phyloP scores from a whole-genome alignment of 1,140 invertebrate genomes.

The Meloidogyne chitwoodi region DNA sequence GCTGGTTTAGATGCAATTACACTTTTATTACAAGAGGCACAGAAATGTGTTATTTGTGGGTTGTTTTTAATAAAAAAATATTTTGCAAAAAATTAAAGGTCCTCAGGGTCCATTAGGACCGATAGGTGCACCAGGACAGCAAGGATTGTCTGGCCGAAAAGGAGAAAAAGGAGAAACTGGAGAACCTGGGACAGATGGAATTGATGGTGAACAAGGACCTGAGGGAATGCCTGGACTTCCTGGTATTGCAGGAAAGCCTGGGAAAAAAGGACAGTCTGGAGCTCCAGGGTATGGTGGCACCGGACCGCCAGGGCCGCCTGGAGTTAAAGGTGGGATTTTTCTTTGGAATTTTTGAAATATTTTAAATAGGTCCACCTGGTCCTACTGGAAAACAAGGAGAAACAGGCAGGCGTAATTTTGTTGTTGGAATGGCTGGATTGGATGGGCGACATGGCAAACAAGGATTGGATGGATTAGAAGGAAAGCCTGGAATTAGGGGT shows the following conservation, averaged over 20 bases:
- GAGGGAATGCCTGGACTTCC: constrained; percentile 28
- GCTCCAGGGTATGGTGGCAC: constrained; percentile 30
- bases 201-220: constrained; percentile 39
- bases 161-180: constrained; percentile 32
- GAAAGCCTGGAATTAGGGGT: constrained; percentile 27
- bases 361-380: constrained; percentile 14
- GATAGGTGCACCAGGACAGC: constrained; percentile 26
- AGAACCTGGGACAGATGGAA: constrained; percentile 31
- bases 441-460: constrained; percentile 32
- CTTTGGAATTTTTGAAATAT: background rate
- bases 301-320: constrained; percentile 4
- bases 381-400: constrained; percentile 31
- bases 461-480: constrained; percentile 36
- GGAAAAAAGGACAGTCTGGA: constrained; percentile 27
- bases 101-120: constrained; percentile 26
- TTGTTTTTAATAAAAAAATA: background rate
- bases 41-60: constrained; percentile 25
- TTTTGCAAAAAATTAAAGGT: constrained; percentile 7
- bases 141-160: constrained; percentile 21
- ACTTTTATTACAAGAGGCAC: constrained; percentile 34
- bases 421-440: constrained; percentile 31
- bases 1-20: constrained; percentile 32
- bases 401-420: constrained; percentile 31
- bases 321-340: background rate
- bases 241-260: constrained; percentile 29